Evolutionary conservation across 2,888 invertebrate species (phyloP).

Genomic region (Geotrupes spiniger): DNA sequence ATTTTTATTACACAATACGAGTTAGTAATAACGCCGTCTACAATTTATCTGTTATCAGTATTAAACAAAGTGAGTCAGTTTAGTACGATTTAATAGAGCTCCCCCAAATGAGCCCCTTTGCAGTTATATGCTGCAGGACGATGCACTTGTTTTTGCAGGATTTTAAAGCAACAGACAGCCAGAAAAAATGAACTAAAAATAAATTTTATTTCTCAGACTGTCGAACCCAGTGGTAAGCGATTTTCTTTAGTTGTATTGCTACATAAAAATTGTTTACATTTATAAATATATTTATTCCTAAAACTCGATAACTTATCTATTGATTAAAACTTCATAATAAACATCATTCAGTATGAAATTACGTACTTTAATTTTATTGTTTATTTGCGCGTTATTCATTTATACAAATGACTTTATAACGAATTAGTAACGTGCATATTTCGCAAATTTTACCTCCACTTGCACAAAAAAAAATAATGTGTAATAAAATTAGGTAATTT

Average conservation of each 20-base stretch:
- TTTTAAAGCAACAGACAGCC: constrained; percentile 38
- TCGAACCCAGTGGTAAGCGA: constrained; percentile 16
- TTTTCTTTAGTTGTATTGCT: not conserved
- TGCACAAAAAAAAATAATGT: too few species aligned
- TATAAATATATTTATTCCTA: not conserved
- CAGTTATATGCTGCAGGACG: constrained; percentile 36
- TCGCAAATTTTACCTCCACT: too few species aligned
- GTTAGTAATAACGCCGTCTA: constrained; percentile 21
- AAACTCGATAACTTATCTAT: constrained; percentile 1
- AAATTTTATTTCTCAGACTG: constrained; percentile 31
- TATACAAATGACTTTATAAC: too few species aligned
- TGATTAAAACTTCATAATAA: constrained; percentile 1
- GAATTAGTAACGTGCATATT: too few species aligned
- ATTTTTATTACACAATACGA: constrained; percentile 18
- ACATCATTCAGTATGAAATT: constrained; percentile 5
- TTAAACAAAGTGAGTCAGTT: constrained; percentile 31
- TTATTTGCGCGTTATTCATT: not conserved
- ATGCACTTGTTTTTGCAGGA: constrained; percentile 46
- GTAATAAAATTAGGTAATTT: too few species aligned
- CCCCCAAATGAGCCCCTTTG: constrained; percentile 35
- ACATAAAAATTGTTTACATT: constrained; percentile 3
- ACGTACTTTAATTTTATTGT: not conserved
- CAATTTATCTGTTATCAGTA: constrained; percentile 30
- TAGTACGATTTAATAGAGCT: constrained; percentile 10
- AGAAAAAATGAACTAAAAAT: constrained; percentile 40